phyloP scores from a whole-genome alignment of 2,797 vertebrate species.

The Alcedo atthis region DNA sequence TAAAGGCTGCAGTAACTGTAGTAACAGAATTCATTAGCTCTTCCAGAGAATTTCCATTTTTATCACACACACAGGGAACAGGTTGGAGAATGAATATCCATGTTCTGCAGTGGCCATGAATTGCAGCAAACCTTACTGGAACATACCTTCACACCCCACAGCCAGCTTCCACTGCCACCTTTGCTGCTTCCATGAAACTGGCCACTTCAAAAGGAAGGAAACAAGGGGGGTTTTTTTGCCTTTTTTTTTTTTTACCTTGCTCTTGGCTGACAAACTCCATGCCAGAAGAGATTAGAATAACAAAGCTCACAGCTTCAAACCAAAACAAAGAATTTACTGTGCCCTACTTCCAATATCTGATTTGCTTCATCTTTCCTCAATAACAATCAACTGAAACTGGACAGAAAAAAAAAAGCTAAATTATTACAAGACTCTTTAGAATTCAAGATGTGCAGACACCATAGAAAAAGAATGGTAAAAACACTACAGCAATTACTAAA shows the following conservation, averaged over 20 bases:
- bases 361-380: not conserved
- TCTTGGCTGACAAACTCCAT: not conserved
- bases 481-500: not conserved
- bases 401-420: not conserved
- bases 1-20: not conserved
- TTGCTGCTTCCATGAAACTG: not conserved
- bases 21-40: not conserved
- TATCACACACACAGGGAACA: not conserved
- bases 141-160: too few relatives aligned
- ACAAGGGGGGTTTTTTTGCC: not conserved
- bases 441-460: not conserved
- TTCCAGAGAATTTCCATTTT: not conserved
- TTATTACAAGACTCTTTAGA: not conserved
- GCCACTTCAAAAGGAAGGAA: not conserved
- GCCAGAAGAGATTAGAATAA: constrained; percentile 1
- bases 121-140: not conserved
- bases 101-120: not conserved
- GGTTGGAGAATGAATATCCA: not conserved
- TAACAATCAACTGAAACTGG: not conserved
- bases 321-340: not conserved
- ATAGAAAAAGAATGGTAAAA: not conserved
- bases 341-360: not conserved
- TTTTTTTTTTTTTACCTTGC: not conserved
- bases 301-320: not conserved
- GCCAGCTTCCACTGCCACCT: not conserved